Base-by-base conservation (phyloP, 2,888 invertebrate genomes). In the Ectemnius continuus region DNA sequence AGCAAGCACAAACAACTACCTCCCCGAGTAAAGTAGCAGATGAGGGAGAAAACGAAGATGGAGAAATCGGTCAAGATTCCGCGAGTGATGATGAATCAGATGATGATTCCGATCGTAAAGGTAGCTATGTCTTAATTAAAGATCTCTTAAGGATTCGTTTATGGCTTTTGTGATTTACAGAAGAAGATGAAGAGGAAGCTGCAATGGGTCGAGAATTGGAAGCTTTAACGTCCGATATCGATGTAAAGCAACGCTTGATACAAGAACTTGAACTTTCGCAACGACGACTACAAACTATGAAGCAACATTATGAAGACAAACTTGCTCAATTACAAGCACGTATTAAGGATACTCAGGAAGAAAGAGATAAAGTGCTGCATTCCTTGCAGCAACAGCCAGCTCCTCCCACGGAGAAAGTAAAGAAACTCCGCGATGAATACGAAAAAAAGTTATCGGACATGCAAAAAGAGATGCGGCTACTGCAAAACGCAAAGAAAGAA, bases 261-360 rank as follows among this genome's bases (percentile, higher is more conserved):
- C 97, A 98, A 86, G 98, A 99, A 87, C 91, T 99, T 80, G 99
- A 99, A 90, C 92, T 95, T 70, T 97, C 97, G 0, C 98, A 99
- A 89, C 93, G 96, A 67, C 92, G 97, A 61, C 93, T 99, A 88
- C 95, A 96, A 65, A 94, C 96, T 0, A 94, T 99, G 93, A 94
- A 96, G 72, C 94, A 95, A 78, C 97, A 98, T 88, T 99, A 99
- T 91, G 99, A 99, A 91, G 96, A 97, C 75, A 96, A 99, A 86
- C 92, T 99, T 13, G 93, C 94, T 77, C 96, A 96, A 74, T 91
- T 99, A 47, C 96, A 97, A 88, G 94, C 94, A 14, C 95, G 96
- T 88, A 98, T 99, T 81, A 94, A 94, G 84, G 96, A 95, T 77
- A 98, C 98, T 0, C 96, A 97, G 89, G 95, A 95, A 61, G 99